A percentile compares a stretch with the other conserved stretches of the same genome.
Evolutionary conservation across 2,888 invertebrate species (phyloP).

Genomic region (Smittia sp.): DNA sequence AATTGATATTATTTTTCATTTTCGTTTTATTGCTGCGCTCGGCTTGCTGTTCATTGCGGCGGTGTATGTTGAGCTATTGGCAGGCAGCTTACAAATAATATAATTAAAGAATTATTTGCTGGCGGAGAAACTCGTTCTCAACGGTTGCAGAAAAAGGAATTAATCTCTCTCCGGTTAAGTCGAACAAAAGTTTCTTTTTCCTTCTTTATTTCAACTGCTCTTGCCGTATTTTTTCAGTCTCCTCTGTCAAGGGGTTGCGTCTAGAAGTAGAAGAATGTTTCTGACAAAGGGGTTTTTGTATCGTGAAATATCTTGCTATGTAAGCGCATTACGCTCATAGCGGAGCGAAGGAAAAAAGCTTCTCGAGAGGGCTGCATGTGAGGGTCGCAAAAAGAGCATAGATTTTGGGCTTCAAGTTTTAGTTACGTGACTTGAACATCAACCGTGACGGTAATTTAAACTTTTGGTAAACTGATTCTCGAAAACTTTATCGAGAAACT

Average conservation of each 20-base stretch:
- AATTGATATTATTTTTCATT: slow-evolving; percentile 12
- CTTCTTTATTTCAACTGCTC: background rate
- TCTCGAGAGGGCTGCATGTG: background rate
- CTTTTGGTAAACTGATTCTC: too few species aligned
- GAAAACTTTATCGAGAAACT: too few species aligned
- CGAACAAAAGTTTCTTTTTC: background rate
- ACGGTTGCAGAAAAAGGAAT: background rate
- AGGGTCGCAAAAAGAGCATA: background rate
- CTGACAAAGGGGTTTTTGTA: background rate
- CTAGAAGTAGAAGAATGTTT: background rate
- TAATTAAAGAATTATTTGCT: background rate
- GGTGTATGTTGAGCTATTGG: background rate
- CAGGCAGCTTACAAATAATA: background rate
- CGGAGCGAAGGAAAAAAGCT: background rate
- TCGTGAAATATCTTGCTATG: background rate
- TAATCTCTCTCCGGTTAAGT: background rate
- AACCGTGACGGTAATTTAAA: too few species aligned
- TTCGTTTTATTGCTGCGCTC: background rate
- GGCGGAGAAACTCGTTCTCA: background rate
- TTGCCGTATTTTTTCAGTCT: background rate
- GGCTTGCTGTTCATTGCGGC: background rate
- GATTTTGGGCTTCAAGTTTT: background rate
- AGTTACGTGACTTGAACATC: too few species aligned
- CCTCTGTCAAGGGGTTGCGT: background rate
- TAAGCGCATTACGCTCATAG: background rate